Percentiles rank a stretch among this genome's conserved stretches.
Conservation (phyloP, 2,888 invertebrate genomes). For the Tipula lateralis region DNA sequence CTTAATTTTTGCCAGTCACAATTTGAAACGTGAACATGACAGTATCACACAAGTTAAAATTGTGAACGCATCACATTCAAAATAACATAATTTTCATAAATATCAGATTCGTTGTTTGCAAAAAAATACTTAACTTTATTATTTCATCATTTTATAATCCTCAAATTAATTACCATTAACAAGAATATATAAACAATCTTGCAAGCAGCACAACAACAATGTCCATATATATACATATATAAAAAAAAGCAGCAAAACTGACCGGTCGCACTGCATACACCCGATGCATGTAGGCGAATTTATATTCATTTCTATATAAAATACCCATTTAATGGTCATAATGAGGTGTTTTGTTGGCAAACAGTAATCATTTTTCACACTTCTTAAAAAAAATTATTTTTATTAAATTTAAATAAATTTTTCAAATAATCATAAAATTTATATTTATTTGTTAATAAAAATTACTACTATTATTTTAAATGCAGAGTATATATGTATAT, state of each 20-base stretch:
- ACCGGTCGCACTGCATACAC: not conserved
- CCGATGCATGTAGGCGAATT: not conserved
- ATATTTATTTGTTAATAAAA: slow-evolving; percentile 19
- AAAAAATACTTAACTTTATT: not conserved
- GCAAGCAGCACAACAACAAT: not conserved
- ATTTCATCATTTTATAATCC: slow-evolving; percentile 11
- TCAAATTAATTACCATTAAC: not conserved
- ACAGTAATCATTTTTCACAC: slow-evolving; percentile 19
- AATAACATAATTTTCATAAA: not conserved
- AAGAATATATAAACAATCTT: not conserved
- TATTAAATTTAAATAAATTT: not conserved
- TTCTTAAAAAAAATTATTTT: not conserved
- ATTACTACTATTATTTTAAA: not conserved
- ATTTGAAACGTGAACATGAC: too few relatives aligned
- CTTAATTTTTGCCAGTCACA: too few relatives aligned
- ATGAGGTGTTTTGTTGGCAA: slow-evolving; percentile 19
- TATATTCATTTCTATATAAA: not conserved
- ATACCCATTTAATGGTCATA: not conserved
- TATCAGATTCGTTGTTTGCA: not conserved
- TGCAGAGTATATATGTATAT: not conserved
- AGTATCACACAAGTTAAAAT: too few relatives aligned
- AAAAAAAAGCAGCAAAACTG: not conserved
- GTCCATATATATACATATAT: not conserved
- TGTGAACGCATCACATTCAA: too few relatives aligned
- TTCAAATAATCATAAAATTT: not conserved